Base-by-base conservation (phyloP, 2,888 invertebrate species). In the Stegana nigrithorax region DNA sequence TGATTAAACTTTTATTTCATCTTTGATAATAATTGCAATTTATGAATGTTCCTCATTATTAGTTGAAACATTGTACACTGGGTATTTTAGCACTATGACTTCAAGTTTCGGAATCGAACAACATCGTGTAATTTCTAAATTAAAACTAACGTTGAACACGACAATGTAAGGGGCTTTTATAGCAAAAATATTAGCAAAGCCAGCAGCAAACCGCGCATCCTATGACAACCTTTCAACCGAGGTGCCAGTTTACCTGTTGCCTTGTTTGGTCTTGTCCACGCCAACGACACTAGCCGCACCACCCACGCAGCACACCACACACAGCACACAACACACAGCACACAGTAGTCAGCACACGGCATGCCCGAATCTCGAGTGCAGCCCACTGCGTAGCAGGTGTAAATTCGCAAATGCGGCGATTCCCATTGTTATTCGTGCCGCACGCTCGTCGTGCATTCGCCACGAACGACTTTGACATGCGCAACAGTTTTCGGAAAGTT, bases 201-300 rank as follows among this genome's bases (percentile, higher is more conserved):
- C 26, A 36, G 3, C 27, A 19, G 10, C 19, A 6, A 36, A 12
- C 12, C 21, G 21, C 32, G 23, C 36, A 29, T 32, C 19, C 32
- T 36, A 25, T 21, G 53, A 12, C 47, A 23, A 42, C n/a, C 14
- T 42, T n/a, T n/a, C n/a, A n/a, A n/a, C n/a, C n/a, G n/a, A n/a
- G n/a, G n/a, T n/a, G n/a, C n/a, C 39, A 39, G 25, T 14, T 47
- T 26, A 47, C 47, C 47, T 50, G 50, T 50, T 50, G 50, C 50
- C 50, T 8, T 42, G n/a, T 42, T 42, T 6, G 14, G 14, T 17
- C n/a, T n/a, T 42, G 42, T 42, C 14, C 42, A 42, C 6, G 6
- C 42, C 42, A 42, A n/a, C 32, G n/a, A 32, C 21, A 2, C 47
- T 12, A n/a, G n/a, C 23, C 50, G 26, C 10, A 12, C n/a, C 2